Evolutionary conservation across 2,113 vertebrate genomes (phyloP).

Genomic region (Cyanoderma ruficeps): DNA sequence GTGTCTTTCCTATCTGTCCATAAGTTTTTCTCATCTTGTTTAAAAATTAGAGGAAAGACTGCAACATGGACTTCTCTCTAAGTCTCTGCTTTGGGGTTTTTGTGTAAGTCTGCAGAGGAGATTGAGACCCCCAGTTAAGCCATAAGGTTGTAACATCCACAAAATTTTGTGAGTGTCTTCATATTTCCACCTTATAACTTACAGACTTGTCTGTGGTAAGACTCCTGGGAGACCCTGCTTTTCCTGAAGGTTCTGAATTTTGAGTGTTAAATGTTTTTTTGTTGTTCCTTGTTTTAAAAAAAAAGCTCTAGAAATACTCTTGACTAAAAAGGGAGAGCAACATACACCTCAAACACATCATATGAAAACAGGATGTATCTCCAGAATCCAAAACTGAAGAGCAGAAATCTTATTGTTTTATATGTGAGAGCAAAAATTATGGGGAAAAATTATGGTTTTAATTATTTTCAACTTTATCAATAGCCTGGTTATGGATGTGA

Average conservation of each 20-base stretch:
- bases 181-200: neutral
- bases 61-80: neutral
- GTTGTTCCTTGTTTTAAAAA: neutral
- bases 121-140: neutral
- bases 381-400: neutral
- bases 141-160: neutral
- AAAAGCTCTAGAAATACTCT: neutral
- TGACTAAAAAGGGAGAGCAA: neutral
- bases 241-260: neutral
- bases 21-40: neutral
- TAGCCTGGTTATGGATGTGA: neutral
- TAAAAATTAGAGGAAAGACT: neutral
- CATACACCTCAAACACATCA: accelerated
- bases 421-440: neutral
- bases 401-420: neutral
- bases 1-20: neutral
- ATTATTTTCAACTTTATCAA: neutral
- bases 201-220: neutral
- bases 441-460: neutral
- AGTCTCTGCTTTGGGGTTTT: neutral
- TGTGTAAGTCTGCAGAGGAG: neutral
- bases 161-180: neutral
- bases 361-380: neutral
- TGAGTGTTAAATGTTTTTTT: neutral
- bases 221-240: neutral